These are phyloP conservation scores for Atlantisia rogersi DNA, from an alignment of 2,113 vertebrate genomes.

Conservation along the genomic window DNA sequence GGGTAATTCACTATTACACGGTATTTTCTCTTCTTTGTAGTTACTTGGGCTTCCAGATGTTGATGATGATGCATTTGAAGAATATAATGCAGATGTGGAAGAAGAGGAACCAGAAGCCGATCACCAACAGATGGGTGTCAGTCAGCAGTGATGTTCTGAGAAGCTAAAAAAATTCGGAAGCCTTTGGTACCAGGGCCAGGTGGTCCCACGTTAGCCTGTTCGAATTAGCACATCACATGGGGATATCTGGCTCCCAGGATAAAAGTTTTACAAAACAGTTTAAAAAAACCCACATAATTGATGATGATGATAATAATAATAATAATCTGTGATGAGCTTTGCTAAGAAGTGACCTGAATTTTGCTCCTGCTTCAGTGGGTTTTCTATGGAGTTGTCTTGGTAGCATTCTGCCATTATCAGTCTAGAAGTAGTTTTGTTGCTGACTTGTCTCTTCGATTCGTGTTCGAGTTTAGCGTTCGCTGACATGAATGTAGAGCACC, in stretches of 20 bases:
- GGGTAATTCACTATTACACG: background rate
- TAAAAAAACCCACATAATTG: background rate
- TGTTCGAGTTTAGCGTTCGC: slow-evolving; percentile 49
- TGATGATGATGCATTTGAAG: slow-evolving; percentile 94
- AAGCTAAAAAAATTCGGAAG: slow-evolving; percentile 53
- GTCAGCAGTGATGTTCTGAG: slow-evolving; percentile 87
- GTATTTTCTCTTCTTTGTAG: slow-evolving; percentile 76
- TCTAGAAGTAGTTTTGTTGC: slow-evolving; percentile 70
- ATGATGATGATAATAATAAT: background rate
- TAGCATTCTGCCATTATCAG: slow-evolving; percentile 73
- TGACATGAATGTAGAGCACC: slow-evolving; percentile 58
- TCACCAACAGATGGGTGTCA: slow-evolving; percentile 99
- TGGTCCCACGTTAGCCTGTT: slow-evolving; percentile 63
- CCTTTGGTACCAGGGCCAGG: slow-evolving; percentile 46
- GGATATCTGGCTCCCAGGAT: slow-evolving; percentile 69
- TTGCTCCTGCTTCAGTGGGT: slow-evolving; percentile 70
- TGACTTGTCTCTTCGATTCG: slow-evolving; percentile 69
- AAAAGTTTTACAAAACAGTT: slow-evolving; percentile 49
- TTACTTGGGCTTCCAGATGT: slow-evolving; percentile 95
- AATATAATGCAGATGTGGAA: slow-evolving; percentile 97
- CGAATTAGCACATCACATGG: slow-evolving; percentile 56
- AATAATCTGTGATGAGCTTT: slow-evolving; percentile 72
- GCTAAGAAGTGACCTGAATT: slow-evolving; percentile 75
- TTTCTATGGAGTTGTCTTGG: slow-evolving; percentile 73
- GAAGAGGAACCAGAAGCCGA: slow-evolving; percentile 94